phyloP scores from a whole-genome alignment of 2,797 vertebrate genomes.

The Fistularia commersonii region DNA sequence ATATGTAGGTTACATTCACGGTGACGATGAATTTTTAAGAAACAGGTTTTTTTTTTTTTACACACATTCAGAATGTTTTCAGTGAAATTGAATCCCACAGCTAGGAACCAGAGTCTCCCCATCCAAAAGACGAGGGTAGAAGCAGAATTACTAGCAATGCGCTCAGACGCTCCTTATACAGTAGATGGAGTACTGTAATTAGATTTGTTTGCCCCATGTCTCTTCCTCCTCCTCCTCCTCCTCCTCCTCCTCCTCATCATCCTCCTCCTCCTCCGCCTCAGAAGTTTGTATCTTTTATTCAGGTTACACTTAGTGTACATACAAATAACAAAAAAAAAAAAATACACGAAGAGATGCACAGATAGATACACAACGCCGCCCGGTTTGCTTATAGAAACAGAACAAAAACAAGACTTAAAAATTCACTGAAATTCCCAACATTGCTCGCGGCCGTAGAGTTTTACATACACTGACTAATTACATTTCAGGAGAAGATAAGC shows the following conservation, averaged over 20 bases:
- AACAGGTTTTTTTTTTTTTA: slow-evolving; percentile 28
- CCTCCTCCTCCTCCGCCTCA: slow-evolving; percentile 1
- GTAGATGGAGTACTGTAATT: slow-evolving; percentile 55
- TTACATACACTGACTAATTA: slow-evolving; percentile 63
- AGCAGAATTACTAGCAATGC: slow-evolving; percentile 50
- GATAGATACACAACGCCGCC: slow-evolving; percentile 2
- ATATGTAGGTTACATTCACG: neutral
- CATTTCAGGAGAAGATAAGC: slow-evolving; percentile 46
- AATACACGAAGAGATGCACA: neutral
- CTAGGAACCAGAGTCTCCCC: slow-evolving; percentile 24
- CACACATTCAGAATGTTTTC: slow-evolving; percentile 19
- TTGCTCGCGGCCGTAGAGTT: slow-evolving; percentile 40
- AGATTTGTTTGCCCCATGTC: slow-evolving; percentile 43
- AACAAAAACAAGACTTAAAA: slow-evolving; percentile 25
- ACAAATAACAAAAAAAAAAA: slow-evolving; percentile 27
- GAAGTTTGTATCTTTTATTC: slow-evolving; percentile 33
- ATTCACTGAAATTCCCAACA: slow-evolving; percentile 42
- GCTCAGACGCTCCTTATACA: slow-evolving; percentile 35
- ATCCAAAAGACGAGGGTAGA: slow-evolving; percentile 24
- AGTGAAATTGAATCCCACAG: slow-evolving; percentile 27
- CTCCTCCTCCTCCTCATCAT: slow-evolving; percentile 5
- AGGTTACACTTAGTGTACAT: slow-evolving; percentile 27
- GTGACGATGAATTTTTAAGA: slow-evolving; percentile 20
- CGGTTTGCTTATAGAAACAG: slow-evolving; percentile 11
- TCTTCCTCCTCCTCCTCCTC: slow-evolving; percentile 15